Evolutionary conservation across 1,140 invertebrate genomes (phyloP).

Genomic region (Lithobius niger): DNA sequence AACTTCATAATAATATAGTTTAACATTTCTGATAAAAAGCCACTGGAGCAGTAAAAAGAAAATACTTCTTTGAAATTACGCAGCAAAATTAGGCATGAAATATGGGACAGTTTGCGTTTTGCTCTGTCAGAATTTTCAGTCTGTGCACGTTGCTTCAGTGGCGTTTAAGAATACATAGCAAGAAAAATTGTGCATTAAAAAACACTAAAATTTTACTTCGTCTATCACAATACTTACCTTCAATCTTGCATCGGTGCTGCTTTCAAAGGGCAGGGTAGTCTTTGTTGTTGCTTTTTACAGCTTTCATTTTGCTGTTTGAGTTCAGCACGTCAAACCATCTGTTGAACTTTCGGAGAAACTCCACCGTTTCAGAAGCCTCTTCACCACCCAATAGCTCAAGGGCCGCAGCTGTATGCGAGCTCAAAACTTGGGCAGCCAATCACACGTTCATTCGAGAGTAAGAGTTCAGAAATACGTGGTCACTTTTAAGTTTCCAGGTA

Average conservation of each 20-base stretch:
- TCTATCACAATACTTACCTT: not conserved
- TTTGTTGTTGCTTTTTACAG: not conserved
- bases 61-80: no score
- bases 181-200: not conserved
- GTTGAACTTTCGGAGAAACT: not conserved
- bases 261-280: not conserved
- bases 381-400: not conserved
- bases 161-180: no score
- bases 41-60: no score
- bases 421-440: not conserved
- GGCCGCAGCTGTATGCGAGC: not conserved
- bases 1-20: no score
- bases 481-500: not conserved
- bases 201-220: not conserved
- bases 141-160: no score
- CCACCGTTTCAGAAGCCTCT: conserved; percentile 3
- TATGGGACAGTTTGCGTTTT: no score
- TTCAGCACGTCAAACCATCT: conserved; percentile 3
- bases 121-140: no score
- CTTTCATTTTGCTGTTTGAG: not conserved
- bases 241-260: not conserved
- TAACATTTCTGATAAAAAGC: no score
- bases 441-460: conserved; percentile 2
- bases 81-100: no score
- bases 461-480: not conserved